These are phyloP conservation scores for Aythya baeri DNA, from an alignment of 2,113 vertebrate species.

Conservation along the genomic window DNA sequence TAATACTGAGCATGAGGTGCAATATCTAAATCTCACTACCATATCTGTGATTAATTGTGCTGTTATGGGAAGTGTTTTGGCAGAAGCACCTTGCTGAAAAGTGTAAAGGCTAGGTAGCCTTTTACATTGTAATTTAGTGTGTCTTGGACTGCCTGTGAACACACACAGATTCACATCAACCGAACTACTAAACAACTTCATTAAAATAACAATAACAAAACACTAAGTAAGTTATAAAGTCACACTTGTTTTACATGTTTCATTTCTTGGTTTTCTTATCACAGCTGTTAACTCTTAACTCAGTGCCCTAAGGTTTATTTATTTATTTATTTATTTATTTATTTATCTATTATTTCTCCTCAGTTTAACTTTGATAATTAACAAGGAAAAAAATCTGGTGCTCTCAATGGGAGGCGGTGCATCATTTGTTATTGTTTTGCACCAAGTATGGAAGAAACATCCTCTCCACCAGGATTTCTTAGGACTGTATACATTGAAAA, in stretches of 20 bases:
- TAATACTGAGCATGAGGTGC: background rate
- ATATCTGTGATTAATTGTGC: background rate
- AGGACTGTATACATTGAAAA: slow-evolving; percentile 90
- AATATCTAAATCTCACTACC: background rate
- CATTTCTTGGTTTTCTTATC: background rate
- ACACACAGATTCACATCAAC: background rate
- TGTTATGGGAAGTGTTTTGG: background rate
- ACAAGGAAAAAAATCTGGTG: slow-evolving; percentile 81
- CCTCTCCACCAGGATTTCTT: slow-evolving; percentile 88
- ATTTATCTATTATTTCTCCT: background rate
- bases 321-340: background rate
- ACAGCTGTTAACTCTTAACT: background rate
- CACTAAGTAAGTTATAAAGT: background rate
- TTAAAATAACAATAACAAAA: background rate
- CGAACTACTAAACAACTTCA: background rate
- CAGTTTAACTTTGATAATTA: slow-evolving; percentile 86
- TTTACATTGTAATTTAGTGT: background rate
- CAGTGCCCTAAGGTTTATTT: background rate
- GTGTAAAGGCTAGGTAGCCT: background rate
- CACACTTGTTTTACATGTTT: background rate
- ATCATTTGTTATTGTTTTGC: slow-evolving; percentile 90
- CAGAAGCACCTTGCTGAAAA: background rate
- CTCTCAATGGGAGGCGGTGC: slow-evolving; percentile 83
- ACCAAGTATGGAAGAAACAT: slow-evolving; percentile 89
- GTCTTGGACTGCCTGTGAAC: background rate